These are phyloP conservation scores for Campoletis sonorensis DNA, from an alignment of 1,140 invertebrate species.

Conservation along the genomic window DNA sequence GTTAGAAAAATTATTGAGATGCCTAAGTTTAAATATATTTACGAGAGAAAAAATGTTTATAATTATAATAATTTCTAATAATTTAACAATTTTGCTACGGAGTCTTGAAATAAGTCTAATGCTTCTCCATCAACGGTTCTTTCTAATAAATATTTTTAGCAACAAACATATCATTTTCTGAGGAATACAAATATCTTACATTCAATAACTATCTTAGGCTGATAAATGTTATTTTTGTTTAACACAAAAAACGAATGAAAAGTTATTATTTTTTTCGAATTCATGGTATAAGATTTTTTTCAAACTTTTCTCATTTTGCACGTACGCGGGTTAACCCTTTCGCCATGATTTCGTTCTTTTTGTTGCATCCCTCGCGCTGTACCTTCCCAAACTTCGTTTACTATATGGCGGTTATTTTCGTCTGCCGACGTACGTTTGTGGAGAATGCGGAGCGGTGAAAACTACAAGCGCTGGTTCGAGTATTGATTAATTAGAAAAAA, in stretches of 20 bases:
- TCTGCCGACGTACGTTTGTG: neutral
- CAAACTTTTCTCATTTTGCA: too few relatives aligned
- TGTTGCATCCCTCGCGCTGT: too few relatives aligned
- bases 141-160: too few relatives aligned
- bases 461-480: constrained; percentile 37
- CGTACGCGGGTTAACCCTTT: neutral
- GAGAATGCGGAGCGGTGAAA: neutral
- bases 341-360: neutral
- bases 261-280: too few relatives aligned
- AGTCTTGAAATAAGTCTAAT: too few relatives aligned
- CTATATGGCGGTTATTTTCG: neutral
- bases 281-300: neutral
- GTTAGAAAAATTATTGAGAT: too few relatives aligned
- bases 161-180: too few relatives aligned
- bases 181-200: neutral
- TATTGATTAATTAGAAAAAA: constrained; percentile 51
- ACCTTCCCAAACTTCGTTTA: neutral
- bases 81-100: too few relatives aligned
- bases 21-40: neutral
- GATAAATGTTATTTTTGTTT: too few relatives aligned
- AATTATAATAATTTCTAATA: too few relatives aligned
- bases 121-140: too few relatives aligned
- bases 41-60: neutral
- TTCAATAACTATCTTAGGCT: neutral
- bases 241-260: too few relatives aligned